Conservation (phyloP, 2,797 vertebrate genomes). For the Sebastes oblongus region DNA sequence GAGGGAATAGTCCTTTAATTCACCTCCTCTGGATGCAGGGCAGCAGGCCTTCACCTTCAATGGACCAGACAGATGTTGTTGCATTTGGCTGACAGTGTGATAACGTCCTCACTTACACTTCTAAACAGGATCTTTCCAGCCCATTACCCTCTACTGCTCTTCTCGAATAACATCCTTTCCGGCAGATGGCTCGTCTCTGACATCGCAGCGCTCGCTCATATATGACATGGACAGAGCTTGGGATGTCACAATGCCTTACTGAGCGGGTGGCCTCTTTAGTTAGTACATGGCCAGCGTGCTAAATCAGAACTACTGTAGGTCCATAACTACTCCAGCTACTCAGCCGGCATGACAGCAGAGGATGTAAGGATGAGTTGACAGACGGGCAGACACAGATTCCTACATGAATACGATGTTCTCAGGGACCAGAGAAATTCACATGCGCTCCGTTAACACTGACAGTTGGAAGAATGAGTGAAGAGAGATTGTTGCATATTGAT, state of each 20-base stretch:
- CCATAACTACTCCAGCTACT: not conserved
- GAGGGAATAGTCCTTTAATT: not conserved
- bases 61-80: slow-evolving; percentile 1
- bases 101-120: slow-evolving; percentile 30
- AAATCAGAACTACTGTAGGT: not conserved
- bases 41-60: not conserved
- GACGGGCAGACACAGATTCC: not conserved
- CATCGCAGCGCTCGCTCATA: not conserved
- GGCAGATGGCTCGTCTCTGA: slow-evolving; percentile 25
- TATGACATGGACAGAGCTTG: not conserved
- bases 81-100: slow-evolving; percentile 10
- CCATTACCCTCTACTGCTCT: slow-evolving; percentile 22
- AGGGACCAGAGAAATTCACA: not conserved
- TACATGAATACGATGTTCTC: slow-evolving; percentile 10
- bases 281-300: not conserved
- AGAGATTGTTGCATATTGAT: slow-evolving; percentile 54
- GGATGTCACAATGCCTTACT: not conserved
- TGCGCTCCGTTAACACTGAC: slow-evolving; percentile 9
- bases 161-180: slow-evolving; percentile 11
- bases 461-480: slow-evolving; percentile 19
- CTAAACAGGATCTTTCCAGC: slow-evolving; percentile 33
- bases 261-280: not conserved
- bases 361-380: slow-evolving; percentile 15
- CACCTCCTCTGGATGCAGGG: not conserved
- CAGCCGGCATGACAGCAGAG: not conserved